Conservation (phyloP, 1,140 invertebrate genomes). For the Coptotermes formosanus region DNA sequence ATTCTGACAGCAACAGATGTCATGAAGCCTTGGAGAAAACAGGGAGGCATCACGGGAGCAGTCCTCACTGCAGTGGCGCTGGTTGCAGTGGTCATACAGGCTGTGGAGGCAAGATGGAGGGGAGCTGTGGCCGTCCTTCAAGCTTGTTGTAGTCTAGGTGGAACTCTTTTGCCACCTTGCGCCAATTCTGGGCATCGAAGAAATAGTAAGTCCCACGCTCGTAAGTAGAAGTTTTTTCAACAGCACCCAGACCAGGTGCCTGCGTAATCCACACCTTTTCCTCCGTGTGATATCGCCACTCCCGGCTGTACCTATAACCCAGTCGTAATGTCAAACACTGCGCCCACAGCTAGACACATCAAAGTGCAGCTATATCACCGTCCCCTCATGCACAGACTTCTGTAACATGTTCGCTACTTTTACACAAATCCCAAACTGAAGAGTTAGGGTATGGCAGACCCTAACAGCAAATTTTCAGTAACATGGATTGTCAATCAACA, state of each 20-base stretch:
- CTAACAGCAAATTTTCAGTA: no score
- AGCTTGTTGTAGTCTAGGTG: constrained; percentile 96
- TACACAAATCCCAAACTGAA: no score
- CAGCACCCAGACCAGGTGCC: constrained; percentile 86
- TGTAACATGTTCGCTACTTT: no score
- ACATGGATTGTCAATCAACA: no score
- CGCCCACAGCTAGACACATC: constrained; percentile 1
- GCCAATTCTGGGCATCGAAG: constrained; percentile 96
- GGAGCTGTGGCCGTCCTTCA: constrained; percentile 74
- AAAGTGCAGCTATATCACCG: background rate
- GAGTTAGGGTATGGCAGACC: no score
- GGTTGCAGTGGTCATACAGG: constrained; percentile 29
- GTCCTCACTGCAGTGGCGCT: background rate
- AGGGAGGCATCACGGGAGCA: background rate
- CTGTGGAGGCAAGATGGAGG: constrained; percentile 33
- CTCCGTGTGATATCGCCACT: constrained; percentile 99
- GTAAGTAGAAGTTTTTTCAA: constrained; percentile 92
- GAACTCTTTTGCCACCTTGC: constrained; percentile 95
- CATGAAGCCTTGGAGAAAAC: background rate
- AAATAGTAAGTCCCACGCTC: constrained; percentile 98
- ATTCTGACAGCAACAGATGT: background rate
- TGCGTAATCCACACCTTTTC: constrained; percentile 99
- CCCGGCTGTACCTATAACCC: constrained; percentile 80
- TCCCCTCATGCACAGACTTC: no score
- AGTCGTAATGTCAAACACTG: constrained; percentile 32